Conservation (phyloP, 1,140 invertebrate genomes). For the Eueides isabella region DNA sequence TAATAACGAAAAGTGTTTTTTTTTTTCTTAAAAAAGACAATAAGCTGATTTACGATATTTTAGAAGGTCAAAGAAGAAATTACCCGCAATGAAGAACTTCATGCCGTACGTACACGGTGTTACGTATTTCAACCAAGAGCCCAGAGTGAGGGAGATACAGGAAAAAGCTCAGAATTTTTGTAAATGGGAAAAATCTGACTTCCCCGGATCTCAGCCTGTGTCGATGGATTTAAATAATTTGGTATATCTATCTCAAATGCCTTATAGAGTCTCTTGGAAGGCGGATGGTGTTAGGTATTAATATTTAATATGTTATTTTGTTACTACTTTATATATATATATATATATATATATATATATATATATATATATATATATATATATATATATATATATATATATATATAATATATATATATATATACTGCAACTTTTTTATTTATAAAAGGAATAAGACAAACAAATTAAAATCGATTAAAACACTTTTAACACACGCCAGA, state of each 20-base stretch:
- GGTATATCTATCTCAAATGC: slow-evolving; percentile 87
- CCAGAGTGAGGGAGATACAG: slow-evolving; percentile 87
- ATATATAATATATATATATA: no score
- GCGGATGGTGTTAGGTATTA: slow-evolving; percentile 96
- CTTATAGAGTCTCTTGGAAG: slow-evolving; percentile 99
- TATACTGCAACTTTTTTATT: no score
- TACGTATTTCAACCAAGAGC: slow-evolving; percentile 83
- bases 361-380: no score
- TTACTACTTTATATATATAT: no score
- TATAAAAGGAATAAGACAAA: no score
- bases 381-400: no score
- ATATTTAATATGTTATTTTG: background rate
- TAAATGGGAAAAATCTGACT: slow-evolving; percentile 89
- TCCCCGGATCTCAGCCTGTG: slow-evolving; percentile 98
- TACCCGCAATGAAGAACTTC: slow-evolving; percentile 84
- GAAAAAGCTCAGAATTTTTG: slow-evolving; percentile 91
- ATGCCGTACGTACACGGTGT: slow-evolving; percentile 93
- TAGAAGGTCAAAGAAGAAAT: slow-evolving; percentile 1
- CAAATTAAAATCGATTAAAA: no score
- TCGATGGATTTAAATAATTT: slow-evolving; percentile 96
- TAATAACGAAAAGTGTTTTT: no score
- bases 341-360: no score
- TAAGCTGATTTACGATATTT: background rate
- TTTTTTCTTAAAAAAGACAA: no score
- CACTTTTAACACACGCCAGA: no score